Evolutionary conservation across 2,888 invertebrate genomes (phyloP).

Genomic region (Temnothorax ravouxi): DNA sequence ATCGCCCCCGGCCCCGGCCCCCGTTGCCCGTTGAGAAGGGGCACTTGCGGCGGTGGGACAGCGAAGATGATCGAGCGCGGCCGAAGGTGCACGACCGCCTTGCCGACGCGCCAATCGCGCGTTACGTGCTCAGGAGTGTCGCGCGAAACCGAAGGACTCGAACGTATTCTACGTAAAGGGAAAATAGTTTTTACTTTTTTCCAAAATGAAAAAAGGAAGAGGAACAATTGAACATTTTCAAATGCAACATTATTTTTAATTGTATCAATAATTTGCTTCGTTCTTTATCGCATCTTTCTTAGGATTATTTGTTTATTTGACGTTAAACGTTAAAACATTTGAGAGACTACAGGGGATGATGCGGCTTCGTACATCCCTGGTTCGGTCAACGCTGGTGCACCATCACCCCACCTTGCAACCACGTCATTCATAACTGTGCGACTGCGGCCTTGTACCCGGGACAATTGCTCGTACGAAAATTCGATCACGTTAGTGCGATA

Average conservation of each 20-base stretch:
- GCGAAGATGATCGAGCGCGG: constrained; percentile 40
- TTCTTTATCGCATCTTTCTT: neutral
- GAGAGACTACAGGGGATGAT: neutral
- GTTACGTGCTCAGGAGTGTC: neutral
- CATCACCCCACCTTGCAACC: constrained; percentile 71
- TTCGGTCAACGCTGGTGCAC: constrained; percentile 53
- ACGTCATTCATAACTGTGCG: constrained; percentile 82
- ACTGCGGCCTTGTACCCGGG: constrained; percentile 49
- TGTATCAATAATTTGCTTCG: neutral
- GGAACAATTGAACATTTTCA: neutral
- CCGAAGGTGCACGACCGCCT: constrained; percentile 2
- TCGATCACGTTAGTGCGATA: constrained; percentile 51
- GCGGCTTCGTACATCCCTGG: constrained; percentile 41
- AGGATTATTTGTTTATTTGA: neutral
- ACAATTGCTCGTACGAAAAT: constrained; percentile 60
- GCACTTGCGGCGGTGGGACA: constrained; percentile 50
- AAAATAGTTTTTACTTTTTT: neutral
- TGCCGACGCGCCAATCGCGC: constrained; percentile 27
- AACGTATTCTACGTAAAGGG: too few species aligned
- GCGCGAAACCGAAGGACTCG: neutral
- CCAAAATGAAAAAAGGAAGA: neutral
- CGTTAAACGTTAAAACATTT: neutral
- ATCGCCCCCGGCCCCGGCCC: constrained; percentile 50
- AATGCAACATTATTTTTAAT: neutral
- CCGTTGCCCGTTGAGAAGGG: constrained; percentile 64